Evolutionary conservation across 1,140 invertebrate genomes (phyloP).

Genomic region (Riptortus pedestris): DNA sequence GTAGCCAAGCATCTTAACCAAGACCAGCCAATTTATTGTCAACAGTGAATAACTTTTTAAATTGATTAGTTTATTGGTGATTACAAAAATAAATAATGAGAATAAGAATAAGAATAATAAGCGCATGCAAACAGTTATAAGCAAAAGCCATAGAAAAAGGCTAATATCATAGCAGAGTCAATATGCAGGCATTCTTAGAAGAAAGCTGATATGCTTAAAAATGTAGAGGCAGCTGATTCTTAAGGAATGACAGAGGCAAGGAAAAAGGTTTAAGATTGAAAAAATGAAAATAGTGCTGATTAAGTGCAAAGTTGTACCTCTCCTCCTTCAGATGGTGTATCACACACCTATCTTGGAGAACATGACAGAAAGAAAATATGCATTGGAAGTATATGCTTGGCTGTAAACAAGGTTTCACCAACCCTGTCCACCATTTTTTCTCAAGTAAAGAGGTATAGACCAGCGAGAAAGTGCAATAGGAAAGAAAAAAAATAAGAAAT

Average conservation of each 20-base stretch:
- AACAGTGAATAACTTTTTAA: background rate
- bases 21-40: conserved; percentile 29
- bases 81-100: conserved; percentile 1
- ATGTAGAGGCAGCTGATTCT: too few relatives aligned
- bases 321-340: too few relatives aligned
- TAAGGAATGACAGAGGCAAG: background rate
- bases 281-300: background rate
- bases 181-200: background rate
- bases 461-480: background rate
- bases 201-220: background rate
- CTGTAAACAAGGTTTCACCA: background rate
- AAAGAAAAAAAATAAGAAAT: background rate
- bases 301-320: background rate
- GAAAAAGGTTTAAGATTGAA: background rate
- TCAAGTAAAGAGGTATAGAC: background rate
- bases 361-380: too few relatives aligned
- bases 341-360: too few relatives aligned
- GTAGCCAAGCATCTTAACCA: conserved; percentile 25
- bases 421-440: conserved; percentile 4
- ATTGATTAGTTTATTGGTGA: background rate
- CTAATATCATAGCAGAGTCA: conserved; percentile 1
- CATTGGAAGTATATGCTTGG: too few relatives aligned
- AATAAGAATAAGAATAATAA: conserved; percentile 9
- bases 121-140: conserved; percentile 3
- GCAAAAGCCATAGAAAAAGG: conserved; percentile 9